These are phyloP conservation scores for Calypte anna DNA, from an alignment of 2,113 vertebrate genomes.

Conservation along the genomic window DNA sequence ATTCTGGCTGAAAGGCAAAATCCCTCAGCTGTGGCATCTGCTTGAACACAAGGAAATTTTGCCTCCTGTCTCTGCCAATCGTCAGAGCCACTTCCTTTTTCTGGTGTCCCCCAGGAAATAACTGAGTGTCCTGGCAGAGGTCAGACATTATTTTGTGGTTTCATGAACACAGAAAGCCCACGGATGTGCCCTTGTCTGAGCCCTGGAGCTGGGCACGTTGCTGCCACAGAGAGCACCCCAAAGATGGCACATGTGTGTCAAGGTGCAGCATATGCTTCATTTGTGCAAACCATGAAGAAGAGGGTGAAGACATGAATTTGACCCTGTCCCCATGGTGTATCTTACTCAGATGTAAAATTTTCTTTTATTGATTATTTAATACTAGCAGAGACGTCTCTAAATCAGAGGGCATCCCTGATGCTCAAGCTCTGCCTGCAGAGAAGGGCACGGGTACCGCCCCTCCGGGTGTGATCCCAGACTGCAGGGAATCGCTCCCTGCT, in stretches of 20 bases:
- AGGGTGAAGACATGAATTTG: background rate
- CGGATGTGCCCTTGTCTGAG: background rate
- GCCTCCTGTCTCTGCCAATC: background rate
- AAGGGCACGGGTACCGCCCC: fast-evolving
- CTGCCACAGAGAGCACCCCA: background rate
- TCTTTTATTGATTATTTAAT: background rate
- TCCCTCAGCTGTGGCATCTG: background rate
- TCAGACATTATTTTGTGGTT: background rate
- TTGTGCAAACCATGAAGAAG: background rate
- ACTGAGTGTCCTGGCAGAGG: background rate
- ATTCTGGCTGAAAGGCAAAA: background rate
- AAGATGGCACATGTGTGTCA: fast-evolving
- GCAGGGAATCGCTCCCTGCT: background rate
- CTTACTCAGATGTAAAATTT: background rate
- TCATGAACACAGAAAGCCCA: background rate
- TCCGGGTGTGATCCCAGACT: background rate
- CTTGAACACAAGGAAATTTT: background rate
- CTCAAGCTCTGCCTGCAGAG: background rate
- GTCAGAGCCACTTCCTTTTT: background rate
- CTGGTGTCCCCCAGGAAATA: background rate
- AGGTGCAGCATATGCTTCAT: background rate
- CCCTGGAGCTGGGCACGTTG: fast-evolving
- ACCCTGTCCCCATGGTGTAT: fast-evolving
- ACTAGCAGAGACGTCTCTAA: background rate
- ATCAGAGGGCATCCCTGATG: background rate